Base-by-base conservation (phyloP, 2,888 invertebrate species). In the Dexiosoma caninum region DNA sequence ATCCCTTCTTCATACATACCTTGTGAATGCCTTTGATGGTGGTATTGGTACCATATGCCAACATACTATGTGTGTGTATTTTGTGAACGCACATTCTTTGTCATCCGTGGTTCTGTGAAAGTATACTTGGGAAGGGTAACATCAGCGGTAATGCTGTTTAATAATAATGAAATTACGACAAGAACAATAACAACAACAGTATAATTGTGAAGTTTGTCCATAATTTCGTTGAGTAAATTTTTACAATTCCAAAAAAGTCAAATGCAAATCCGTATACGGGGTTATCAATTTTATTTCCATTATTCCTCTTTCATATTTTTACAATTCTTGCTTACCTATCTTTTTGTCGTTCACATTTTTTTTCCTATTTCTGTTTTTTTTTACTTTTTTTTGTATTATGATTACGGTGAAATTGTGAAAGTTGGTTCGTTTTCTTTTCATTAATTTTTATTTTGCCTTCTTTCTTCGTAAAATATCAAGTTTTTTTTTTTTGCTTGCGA, bases 1-100 rank as follows among this genome's bases (percentile, higher is more conserved):
- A 12, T 32, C 16, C 2, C 3, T 64, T 30, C 14, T 16, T 2
- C 1, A 16, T 10, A 40, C 1, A 16, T 10, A 40, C n/a, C 37
- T n/a, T 40, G 35, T 35, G 42, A n/a, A 32, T 30, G 42, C 53
- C 3, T 67, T 4, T 49, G 16, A 21, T 55, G 49, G 3, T 55
- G 49, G 3, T 64, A 12, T 12, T 27, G 40, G n/a, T 37, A 85
- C 85, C 87, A 87, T 82, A 82, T 84, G 87, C 85, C 83, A 84
- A 83, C 86, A 85, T 86, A 85, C n/a, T n/a, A n/a, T n/a, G n/a
- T n/a, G n/a, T n/a, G n/a, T 83, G 82, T 78, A 78, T 70, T 57
- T 60, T 49, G 35, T 75, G 71, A 71, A 32, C 53, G 57, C 78
- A 69, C 69, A 57, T 70, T 49, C 64, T 64, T 78, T 62, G 55